Evolutionary conservation across 1,140 invertebrate species (phyloP).

Genomic region (Phocides pigmalion): DNA sequence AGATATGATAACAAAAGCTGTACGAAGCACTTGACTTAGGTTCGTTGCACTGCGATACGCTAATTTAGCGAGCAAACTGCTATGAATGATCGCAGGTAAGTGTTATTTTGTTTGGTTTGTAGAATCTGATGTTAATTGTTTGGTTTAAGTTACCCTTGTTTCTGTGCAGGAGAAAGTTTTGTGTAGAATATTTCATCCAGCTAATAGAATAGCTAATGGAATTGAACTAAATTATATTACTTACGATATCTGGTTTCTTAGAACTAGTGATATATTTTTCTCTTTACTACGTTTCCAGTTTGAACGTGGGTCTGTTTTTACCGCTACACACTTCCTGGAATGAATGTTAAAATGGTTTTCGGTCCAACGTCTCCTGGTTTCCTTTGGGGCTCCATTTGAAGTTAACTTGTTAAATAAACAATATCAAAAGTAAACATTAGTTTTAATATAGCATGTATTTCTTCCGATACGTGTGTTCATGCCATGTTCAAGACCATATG

Average conservation of each 20-base stretch:
- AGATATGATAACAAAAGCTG: constrained; percentile 35
- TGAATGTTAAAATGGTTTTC: constrained; percentile 1
- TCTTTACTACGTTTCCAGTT: constrained; percentile 1
- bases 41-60: constrained; percentile 43
- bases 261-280: neutral
- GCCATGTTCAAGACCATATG: constrained; percentile 31
- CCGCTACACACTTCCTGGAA: constrained; percentile 11
- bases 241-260: neutral
- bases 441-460: constrained; percentile 28
- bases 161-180: constrained; percentile 12
- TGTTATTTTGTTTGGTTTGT: constrained; percentile 47
- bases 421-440: constrained; percentile 27
- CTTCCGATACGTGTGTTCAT: constrained; percentile 14
- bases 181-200: neutral
- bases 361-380: neutral
- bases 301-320: constrained; percentile 7
- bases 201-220: neutral
- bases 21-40: constrained; percentile 35
- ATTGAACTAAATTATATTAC: neutral
- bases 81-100: constrained; percentile 42
- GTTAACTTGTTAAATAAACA: constrained; percentile 26
- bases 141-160: constrained; percentile 40
- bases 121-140: constrained; percentile 44
- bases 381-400: constrained; percentile 15
- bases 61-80: constrained; percentile 47